Evolutionary conservation across 2,888 invertebrate species (phyloP), one percentile per base, ranked within the genome.

Genomic region (Caenorhabditis uteleia): DNA sequence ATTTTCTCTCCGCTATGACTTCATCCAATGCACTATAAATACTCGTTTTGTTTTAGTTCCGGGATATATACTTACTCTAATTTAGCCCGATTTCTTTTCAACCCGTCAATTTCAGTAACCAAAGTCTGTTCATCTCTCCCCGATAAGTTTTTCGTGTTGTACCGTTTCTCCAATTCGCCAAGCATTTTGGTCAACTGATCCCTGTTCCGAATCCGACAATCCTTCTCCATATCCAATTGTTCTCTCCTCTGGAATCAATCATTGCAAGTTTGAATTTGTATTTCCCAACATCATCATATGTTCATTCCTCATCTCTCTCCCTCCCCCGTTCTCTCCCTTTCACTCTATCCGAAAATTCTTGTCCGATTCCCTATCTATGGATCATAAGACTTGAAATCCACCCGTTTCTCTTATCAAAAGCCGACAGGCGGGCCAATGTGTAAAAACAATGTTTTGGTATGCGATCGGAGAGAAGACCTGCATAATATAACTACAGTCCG

Each of bases 151-250:
- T 27, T 23, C 33, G 53, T 48, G 2, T 49, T 60, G 55, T 74
- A 76, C 18, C 69, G 58, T 4, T 65, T 60, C 40, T 74, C 66
- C 18, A 56, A 49, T 21, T 49, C 58, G 12, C 14, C n/a, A 0
- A 70, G 40, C 10, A 58, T 36, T 23, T 21, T 43, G 1, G 58
- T 59, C 8, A 70, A 43, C 16, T 57, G 58, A 36, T 67, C 62
- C 26, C 42, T 51, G 31, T 56, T 54, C 18, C 68, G 43, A n/a
- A 70, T 55, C 0, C 70, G 64, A 36, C 67, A 68, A 21, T 68
- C 68, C 36, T 61, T 61, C 25, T 70, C 70, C 46, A 68, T 18
- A 34, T 70, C 68, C 42, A 61, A 33, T 10, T 54, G 57, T 27
- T 42, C 31, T 14, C 51, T 67, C 53, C 50, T 60, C 70, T 70